Percentiles rank a stretch among this genome's conserved stretches.
Evolutionary conservation across 2,797 vertebrate genomes (phyloP).

Genomic region (Pempheris klunzingeri): DNA sequence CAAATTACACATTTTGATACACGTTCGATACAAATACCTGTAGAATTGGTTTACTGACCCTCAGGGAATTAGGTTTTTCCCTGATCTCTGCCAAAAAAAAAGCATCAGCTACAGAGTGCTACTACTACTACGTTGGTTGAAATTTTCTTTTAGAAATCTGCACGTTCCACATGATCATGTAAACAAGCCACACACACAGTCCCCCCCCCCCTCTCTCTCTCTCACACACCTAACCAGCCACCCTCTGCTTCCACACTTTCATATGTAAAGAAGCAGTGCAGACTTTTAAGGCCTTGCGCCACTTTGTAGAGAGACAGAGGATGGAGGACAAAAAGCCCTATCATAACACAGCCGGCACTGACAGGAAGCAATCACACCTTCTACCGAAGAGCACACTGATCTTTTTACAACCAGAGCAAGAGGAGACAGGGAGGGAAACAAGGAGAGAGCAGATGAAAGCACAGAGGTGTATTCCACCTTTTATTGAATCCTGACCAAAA

Average conservation of each 20-base stretch:
- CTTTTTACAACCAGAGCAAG: slow-evolving; percentile 72
- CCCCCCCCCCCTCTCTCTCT: slow-evolving; percentile 11
- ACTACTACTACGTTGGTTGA: background rate
- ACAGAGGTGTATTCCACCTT: slow-evolving; percentile 40
- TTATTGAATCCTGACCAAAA: slow-evolving; percentile 42
- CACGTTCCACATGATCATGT: background rate
- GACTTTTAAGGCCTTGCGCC: slow-evolving; percentile 68
- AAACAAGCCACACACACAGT: background rate
- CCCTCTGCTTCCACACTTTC: slow-evolving; percentile 70
- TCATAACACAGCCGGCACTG: slow-evolving; percentile 67
- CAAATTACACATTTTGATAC: background rate
- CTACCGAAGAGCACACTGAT: slow-evolving; percentile 67
- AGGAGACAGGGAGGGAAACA: slow-evolving; percentile 43
- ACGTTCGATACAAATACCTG: background rate
- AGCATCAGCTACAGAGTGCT: background rate
- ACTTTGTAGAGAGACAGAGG: slow-evolving; percentile 61
- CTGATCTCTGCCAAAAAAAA: background rate
- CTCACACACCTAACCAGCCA: slow-evolving; percentile 47
- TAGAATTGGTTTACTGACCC: background rate
- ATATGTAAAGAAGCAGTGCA: slow-evolving; percentile 71
- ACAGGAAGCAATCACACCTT: slow-evolving; percentile 81
- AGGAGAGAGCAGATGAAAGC: slow-evolving; percentile 64
- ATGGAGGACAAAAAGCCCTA: slow-evolving; percentile 65
- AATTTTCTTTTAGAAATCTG: background rate
- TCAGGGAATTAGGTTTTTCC: background rate